These are phyloP conservation scores for Elmis aenea DNA, from an alignment of 2,888 invertebrate genomes.

Conservation along the genomic window DNA sequence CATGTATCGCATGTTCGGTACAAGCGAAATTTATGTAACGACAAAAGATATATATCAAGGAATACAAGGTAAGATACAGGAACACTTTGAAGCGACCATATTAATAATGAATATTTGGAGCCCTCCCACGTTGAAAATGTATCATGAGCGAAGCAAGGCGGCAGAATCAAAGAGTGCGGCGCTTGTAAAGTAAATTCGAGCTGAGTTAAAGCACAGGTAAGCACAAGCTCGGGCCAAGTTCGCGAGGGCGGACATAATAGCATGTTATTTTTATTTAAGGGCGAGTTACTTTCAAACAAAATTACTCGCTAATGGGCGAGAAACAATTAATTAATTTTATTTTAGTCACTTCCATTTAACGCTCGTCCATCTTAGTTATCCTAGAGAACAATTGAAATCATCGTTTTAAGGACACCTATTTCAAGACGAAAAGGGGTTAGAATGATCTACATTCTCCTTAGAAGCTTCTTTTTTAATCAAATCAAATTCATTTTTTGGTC, in stretches of 20 bases:
- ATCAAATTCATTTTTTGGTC: too few species aligned
- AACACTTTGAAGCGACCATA: constrained; percentile 29
- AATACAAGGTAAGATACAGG: constrained; percentile 24
- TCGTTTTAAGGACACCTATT: too few species aligned
- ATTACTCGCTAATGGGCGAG: constrained; percentile 20
- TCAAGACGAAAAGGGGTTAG: too few species aligned
- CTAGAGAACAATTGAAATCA: too few species aligned
- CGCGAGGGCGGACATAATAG: constrained; percentile 18
- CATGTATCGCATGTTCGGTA: constrained; percentile 9
- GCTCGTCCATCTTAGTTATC: constrained; percentile 17
- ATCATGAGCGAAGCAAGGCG: constrained; percentile 32
- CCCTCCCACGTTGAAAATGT: constrained; percentile 43
- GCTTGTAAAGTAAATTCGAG: constrained; percentile 25
- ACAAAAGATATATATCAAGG: constrained; percentile 24
- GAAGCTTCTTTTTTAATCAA: too few species aligned
- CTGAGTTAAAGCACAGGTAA: constrained; percentile 18
- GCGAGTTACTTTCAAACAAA: constrained; percentile 16
- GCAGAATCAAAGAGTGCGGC: constrained; percentile 33
- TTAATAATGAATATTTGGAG: constrained; percentile 37
- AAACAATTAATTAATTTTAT: constrained; percentile 24
- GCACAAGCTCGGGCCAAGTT: constrained; percentile 13
- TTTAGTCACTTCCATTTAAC: constrained; percentile 21
- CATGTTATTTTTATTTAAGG: constrained; percentile 19
- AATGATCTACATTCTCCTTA: too few species aligned
- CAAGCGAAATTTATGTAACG: constrained; percentile 26